phyloP scores from a whole-genome alignment of 2,888 invertebrate genomes.

The Boloria selene region DNA sequence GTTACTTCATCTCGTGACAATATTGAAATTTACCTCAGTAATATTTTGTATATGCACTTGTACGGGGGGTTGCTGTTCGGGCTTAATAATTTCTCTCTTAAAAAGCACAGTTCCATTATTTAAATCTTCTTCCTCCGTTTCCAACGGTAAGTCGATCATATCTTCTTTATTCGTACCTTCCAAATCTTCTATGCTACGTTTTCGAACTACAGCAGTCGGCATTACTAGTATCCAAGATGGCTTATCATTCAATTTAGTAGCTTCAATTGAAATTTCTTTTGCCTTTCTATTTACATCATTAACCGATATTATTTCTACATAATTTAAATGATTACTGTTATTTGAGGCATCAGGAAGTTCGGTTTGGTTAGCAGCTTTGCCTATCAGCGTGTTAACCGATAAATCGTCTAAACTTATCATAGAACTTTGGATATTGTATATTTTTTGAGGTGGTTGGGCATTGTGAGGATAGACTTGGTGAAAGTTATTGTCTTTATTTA shows the following conservation, averaged over 20 bases:
- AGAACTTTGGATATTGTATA: constrained; percentile 61
- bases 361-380: constrained; percentile 26
- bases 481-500: constrained; percentile 62
- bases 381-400: constrained; percentile 34
- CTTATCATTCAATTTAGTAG: constrained; percentile 59
- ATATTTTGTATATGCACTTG: constrained; percentile 87
- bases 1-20: background rate
- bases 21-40: constrained; percentile 62
- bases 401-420: constrained; percentile 40
- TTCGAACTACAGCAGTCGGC: constrained; percentile 61
- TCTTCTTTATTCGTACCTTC: constrained; percentile 55
- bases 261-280: constrained; percentile 51
- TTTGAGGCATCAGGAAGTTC: constrained; percentile 28
- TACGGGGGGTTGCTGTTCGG: constrained; percentile 81
- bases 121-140: constrained; percentile 57
- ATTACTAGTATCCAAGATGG: constrained; percentile 71
- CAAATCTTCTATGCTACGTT: constrained; percentile 61
- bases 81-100: constrained; percentile 74
- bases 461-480: constrained; percentile 50
- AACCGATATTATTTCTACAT: constrained; percentile 50
- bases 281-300: constrained; percentile 46
- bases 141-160: constrained; percentile 69
- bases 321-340: constrained; percentile 40
- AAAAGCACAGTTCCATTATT: constrained; percentile 66
- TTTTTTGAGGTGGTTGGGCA: constrained; percentile 57